Conservation (phyloP, 2,888 invertebrate genomes). For the Pheosia gnoma region DNA sequence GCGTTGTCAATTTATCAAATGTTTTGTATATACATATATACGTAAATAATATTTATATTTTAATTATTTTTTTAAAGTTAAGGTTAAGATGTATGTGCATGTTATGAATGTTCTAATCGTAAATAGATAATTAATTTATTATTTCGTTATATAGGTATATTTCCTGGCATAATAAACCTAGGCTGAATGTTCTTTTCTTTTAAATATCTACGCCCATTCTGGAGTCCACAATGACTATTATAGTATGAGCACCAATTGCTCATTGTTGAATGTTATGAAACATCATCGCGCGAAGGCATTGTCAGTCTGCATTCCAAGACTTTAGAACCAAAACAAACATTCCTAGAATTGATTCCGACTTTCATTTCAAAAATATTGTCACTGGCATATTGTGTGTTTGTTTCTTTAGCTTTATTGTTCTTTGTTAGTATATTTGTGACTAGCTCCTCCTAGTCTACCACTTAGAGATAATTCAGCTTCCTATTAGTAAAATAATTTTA, state of each 20-base stretch:
- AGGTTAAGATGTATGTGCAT: no score
- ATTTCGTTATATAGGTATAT: no score
- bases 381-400: neutral
- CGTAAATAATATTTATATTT: no score
- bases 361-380: slow-evolving; percentile 11
- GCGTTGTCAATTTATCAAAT: no score
- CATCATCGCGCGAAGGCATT: slow-evolving; percentile 9
- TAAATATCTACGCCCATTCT: neutral
- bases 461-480: no score
- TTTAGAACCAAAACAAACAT: slow-evolving; percentile 19
- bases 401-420: neutral
- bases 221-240: neutral
- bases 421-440: neutral
- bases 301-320: slow-evolving; percentile 14
- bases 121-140: no score
- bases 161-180: no score
- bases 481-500: no score
- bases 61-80: no score
- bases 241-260: slow-evolving; percentile 6
- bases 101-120: no score
- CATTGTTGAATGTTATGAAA: slow-evolving; percentile 28
- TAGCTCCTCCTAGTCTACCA: neutral
- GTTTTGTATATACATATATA: no score
- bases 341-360: slow-evolving; percentile 6
- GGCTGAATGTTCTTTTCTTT: neutral